Evolutionary conservation across 2,113 vertebrate species (phyloP).

Genomic region (Pedetes capensis): DNA sequence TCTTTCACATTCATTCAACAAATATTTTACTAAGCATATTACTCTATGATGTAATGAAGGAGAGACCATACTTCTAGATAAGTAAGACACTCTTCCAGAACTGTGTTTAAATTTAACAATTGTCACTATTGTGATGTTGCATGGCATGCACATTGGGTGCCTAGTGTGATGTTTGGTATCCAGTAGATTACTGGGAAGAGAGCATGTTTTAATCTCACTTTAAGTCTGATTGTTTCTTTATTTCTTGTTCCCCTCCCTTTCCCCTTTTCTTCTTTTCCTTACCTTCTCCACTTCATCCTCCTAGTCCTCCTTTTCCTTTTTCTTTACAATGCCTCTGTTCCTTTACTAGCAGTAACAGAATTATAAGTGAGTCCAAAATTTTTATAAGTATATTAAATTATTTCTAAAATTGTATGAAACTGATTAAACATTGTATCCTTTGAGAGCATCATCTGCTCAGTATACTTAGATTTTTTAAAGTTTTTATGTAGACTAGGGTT

Average conservation of each 20-base stretch:
- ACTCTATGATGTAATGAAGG: background rate
- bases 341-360: slow-evolving; percentile 38
- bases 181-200: background rate
- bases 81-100: slow-evolving; percentile 16
- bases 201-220: background rate
- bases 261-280: background rate
- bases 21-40: background rate
- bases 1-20: slow-evolving; percentile 30
- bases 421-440: slow-evolving; percentile 32
- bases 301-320: background rate
- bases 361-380: slow-evolving; percentile 28
- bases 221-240: background rate
- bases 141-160: background rate
- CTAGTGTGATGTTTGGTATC: background rate
- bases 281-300: background rate
- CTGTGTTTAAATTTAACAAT: background rate
- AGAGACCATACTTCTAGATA: slow-evolving; percentile 30
- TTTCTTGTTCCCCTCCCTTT: background rate
- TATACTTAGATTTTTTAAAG: background rate
- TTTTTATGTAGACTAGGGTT: background rate
- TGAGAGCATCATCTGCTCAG: background rate
- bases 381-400: background rate
- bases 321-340: background rate
- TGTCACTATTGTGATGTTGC: background rate
- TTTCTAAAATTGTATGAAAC: slow-evolving; percentile 38